A percentile compares a stretch with the other conserved stretches of the same genome.
Conservation (phyloP, 2,888 invertebrate species). For the Psylliodes chrysocephalus region DNA sequence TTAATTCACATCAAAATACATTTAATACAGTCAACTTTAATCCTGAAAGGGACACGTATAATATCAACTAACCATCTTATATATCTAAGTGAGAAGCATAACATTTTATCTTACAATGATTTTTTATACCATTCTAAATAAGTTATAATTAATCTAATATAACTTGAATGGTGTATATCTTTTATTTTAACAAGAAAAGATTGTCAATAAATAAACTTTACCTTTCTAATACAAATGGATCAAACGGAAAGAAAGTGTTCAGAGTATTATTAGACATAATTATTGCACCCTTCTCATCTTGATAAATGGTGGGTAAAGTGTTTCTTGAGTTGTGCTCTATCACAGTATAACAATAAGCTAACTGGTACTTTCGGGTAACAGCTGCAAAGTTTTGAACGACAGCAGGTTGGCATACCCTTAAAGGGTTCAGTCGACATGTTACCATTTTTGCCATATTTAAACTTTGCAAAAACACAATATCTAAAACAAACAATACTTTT, state of each 20-base stretch:
- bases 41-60: too few species aligned
- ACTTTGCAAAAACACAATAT: constrained; percentile 80
- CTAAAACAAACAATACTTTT: constrained; percentile 67
- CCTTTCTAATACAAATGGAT: constrained; percentile 83
- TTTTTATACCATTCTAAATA: too few species aligned
- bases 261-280: constrained; percentile 63
- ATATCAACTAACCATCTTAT: too few species aligned
- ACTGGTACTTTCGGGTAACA: constrained; percentile 83
- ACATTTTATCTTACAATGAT: too few species aligned
- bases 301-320: constrained; percentile 69
- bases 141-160: too few species aligned
- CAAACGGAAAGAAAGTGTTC: constrained; percentile 86
- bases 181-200: not conserved
- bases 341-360: constrained; percentile 91
- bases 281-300: constrained; percentile 63
- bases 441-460: constrained; percentile 88
- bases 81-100: too few species aligned
- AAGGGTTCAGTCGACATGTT: constrained; percentile 87
- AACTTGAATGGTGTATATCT: too few species aligned
- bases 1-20: too few species aligned
- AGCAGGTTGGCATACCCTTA: constrained; percentile 81
- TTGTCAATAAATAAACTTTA: constrained; percentile 51
- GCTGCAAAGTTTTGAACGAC: constrained; percentile 85
- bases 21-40: too few species aligned
- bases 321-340: constrained; percentile 84